phyloP scores from a whole-genome alignment of 2,113 vertebrate genomes.

The Zosterops borbonicus region DNA sequence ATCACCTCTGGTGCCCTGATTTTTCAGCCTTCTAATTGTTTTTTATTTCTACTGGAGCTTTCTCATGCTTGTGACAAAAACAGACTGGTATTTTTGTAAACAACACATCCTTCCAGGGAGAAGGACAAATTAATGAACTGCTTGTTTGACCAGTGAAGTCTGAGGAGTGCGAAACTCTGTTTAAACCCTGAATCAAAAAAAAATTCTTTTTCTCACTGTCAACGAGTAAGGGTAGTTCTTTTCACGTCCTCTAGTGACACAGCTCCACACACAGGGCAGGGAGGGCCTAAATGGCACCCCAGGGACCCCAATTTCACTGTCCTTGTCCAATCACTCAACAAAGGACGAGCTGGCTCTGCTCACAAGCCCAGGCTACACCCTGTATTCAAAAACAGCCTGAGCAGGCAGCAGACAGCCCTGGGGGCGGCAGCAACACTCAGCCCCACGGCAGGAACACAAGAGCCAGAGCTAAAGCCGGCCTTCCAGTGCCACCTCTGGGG shows the following conservation, averaged over 20 bases:
- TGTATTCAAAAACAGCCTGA: rapidly evolving
- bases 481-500: neutral
- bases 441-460: neutral
- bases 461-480: neutral
- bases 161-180: too few relatives aligned
- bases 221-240: too few relatives aligned
- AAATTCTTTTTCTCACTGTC: too few relatives aligned
- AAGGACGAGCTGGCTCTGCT: neutral
- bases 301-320: neutral
- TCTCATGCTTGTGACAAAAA: too few relatives aligned
- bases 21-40: too few relatives aligned
- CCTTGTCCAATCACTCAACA: rapidly evolving
- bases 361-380: neutral
- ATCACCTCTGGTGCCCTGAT: neutral
- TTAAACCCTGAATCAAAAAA: too few relatives aligned
- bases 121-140: too few relatives aligned
- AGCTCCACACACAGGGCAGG: neutral
- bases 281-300: neutral
- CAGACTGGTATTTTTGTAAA: too few relatives aligned
- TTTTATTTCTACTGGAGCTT: too few relatives aligned
- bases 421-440: neutral
- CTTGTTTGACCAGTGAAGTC: too few relatives aligned
- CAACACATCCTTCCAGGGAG: too few relatives aligned
- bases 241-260: neutral
- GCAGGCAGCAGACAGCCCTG: neutral